A percentile compares a stretch with the other conserved stretches of the same genome.
Conservation (phyloP, 2,113 vertebrate species). For the Isurus oxyrinchus region DNA sequence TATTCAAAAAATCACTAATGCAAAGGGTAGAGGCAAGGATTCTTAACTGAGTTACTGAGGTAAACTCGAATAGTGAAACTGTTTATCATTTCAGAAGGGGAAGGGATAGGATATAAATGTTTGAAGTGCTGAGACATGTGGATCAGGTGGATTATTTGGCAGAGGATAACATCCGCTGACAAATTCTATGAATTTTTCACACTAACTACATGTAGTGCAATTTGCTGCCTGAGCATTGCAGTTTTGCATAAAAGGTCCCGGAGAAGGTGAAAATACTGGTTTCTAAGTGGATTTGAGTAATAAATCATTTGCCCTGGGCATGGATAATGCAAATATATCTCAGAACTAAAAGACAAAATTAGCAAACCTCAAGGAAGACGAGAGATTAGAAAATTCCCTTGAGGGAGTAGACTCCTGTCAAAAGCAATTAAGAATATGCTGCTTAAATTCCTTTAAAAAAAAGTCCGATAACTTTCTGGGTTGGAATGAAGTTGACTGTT, state of each 20-base stretch:
- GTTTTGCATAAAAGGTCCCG: slow-evolving; percentile 1
- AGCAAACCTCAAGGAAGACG: slow-evolving; percentile 26
- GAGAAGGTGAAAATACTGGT: slow-evolving; percentile 22
- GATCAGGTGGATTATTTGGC: background rate
- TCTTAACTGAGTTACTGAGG: background rate
- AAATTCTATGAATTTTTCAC: slow-evolving; percentile 18
- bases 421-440: slow-evolving; percentile 20
- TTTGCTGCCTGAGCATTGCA: background rate
- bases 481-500: background rate
- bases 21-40: too few relatives aligned
- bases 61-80: background rate
- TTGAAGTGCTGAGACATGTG: background rate
- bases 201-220: background rate
- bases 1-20: background rate
- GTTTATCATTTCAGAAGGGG: background rate
- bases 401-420: background rate
- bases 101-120: background rate
- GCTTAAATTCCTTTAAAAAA: slow-evolving; percentile 4
- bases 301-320: slow-evolving; percentile 18
- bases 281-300: slow-evolving; percentile 11
- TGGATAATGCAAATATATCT: slow-evolving; percentile 30
- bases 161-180: background rate
- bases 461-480: background rate
- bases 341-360: slow-evolving; percentile 25
- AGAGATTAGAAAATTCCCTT: slow-evolving; percentile 26